Evolutionary conservation across 2,888 invertebrate species (phyloP).

Genomic region (Tolmerus cingulatus): DNA sequence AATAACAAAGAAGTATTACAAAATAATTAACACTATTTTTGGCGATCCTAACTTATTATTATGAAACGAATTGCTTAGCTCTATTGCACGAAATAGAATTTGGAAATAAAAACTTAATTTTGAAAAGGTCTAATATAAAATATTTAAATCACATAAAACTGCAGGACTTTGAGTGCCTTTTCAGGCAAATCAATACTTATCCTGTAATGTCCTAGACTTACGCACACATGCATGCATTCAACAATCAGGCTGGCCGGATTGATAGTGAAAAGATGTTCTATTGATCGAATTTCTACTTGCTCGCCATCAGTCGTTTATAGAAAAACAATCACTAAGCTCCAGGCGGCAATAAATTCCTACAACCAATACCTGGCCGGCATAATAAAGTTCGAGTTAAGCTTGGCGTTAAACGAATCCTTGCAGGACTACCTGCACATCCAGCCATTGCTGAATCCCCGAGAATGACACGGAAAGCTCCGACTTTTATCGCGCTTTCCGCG

Average conservation of each 20-base stretch:
- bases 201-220: background rate
- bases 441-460: background rate
- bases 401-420: background rate
- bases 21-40: too few relatives aligned
- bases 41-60: too few relatives aligned
- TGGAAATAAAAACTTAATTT: background rate
- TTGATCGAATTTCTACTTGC: background rate
- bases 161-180: background rate
- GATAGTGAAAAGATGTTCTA: background rate
- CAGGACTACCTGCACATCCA: background rate
- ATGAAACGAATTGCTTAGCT: background rate
- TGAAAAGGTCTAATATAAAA: background rate
- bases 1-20: too few relatives aligned
- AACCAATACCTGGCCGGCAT: background rate
- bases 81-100: background rate
- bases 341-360: background rate
- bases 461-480: background rate
- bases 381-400: background rate
- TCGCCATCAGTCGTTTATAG: background rate
- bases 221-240: background rate
- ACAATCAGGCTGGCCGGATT: background rate
- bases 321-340: background rate
- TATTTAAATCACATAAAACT: background rate
- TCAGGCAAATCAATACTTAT: background rate
- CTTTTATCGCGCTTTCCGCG: background rate